Evolutionary conservation across 2,113 vertebrate genomes (phyloP), one percentile per base, ranked within the genome.

Genomic region (Gambusia holbrooki): DNA sequence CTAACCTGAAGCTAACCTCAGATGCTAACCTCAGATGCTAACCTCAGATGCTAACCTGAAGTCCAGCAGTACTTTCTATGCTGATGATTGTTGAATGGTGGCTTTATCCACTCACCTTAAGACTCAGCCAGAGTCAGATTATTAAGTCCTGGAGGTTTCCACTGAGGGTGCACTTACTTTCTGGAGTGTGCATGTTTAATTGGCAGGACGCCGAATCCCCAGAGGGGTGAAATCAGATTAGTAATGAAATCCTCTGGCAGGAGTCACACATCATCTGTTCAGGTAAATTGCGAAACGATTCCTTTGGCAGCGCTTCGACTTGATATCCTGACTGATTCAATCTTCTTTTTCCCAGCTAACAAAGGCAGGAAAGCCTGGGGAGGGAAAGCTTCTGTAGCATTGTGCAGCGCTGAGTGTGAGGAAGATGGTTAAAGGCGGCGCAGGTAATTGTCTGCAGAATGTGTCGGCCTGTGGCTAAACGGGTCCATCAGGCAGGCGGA

Each of bases 401-500:
- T 78, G 28, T 73, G 42, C 61, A 58, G 33, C 3, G 68, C 62
- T 66, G 65, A 33, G 1, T 28, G 27, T 37, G 15, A 69, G 60
- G 28, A 25, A 28, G 29, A 12, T 15, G 35, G 19, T 15, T 3
- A 25, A 61, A 35, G 45, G 68, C 37, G 42, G 69, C 27, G 74
- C 42, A 62, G 73, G 74, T 77, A 80, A 82, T 85, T 89, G 85
- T 85, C 78, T 82, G 42, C 32, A 6, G 51, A 70, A 40, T 74
- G 70, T 82, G 77, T 35, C 30, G 75, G 82, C 82, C 66, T 14
- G 5, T 85, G 62, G 85, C 84, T 86, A 84, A 85, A 85, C 83
- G 54, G 70, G 76, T 81, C 80, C 74, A 83, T 84, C 48, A 73
- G 58, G 69, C 69, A 82, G 79, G 19, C 61, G 13, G 66, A 51